phyloP scores from a whole-genome alignment of 2,888 invertebrate species.

The Nezara viridula region DNA sequence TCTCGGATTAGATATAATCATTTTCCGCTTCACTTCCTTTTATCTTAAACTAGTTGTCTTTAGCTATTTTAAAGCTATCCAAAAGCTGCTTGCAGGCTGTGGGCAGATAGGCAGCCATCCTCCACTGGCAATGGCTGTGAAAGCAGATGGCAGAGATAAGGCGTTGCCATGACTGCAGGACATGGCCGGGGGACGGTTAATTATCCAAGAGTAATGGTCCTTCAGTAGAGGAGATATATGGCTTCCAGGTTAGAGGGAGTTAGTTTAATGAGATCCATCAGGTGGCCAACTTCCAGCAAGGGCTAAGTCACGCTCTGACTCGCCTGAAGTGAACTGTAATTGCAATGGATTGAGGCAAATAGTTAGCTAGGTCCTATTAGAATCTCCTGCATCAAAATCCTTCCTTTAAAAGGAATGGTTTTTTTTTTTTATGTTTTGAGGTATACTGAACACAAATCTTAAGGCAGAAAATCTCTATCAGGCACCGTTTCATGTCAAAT shows the following conservation, averaged over 20 bases:
- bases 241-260: constrained; percentile 21
- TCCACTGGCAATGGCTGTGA: not conserved
- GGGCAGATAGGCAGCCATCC: not conserved
- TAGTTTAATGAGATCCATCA: constrained; percentile 57
- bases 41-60: too few species aligned
- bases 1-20: too few species aligned
- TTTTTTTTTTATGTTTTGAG: too few species aligned
- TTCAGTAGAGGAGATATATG: constrained; percentile 55
- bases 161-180: constrained; percentile 27
- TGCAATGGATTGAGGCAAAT: not conserved
- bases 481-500: too few species aligned
- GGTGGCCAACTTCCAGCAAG: constrained; percentile 55
- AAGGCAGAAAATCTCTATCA: too few species aligned
- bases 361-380: too few species aligned
- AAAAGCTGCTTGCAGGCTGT: too few species aligned
- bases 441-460: too few species aligned
- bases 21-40: too few species aligned
- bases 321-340: not conserved
- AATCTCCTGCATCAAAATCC: too few species aligned
- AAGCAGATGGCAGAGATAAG: constrained; percentile 9
- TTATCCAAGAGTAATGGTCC: constrained; percentile 44
- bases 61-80: too few species aligned
- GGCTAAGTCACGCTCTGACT: not conserved
- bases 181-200: constrained; percentile 43
- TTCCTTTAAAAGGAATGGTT: too few species aligned